Evolutionary conservation across 1,140 invertebrate species (phyloP).

Genomic region (Anoplophora glabripennis): DNA sequence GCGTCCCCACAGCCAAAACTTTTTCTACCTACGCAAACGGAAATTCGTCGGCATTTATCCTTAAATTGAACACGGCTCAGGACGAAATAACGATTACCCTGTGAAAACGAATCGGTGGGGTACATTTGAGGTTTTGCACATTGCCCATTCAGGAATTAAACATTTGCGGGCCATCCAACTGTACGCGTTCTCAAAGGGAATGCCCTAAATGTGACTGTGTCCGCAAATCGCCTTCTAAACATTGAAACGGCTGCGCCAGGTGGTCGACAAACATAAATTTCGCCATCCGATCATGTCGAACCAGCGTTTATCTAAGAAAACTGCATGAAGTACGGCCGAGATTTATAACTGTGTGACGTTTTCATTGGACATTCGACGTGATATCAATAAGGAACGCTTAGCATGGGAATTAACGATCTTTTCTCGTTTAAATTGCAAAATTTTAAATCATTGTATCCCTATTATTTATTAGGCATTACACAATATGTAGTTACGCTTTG

Average conservation of each 20-base stretch:
- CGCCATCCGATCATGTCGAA: neutral
- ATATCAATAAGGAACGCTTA: too few species aligned
- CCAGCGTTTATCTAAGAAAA: conserved; percentile 3
- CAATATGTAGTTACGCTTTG: too few species aligned
- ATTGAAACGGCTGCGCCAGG: conserved; percentile 1
- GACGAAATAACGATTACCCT: conserved; percentile 24
- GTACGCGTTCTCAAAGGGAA: neutral
- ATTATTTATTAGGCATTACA: too few species aligned
- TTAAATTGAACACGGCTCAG: conserved; percentile 14
- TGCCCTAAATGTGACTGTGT: conserved; percentile 8
- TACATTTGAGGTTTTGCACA: conserved; percentile 7
- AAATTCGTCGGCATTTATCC: conserved; percentile 20
- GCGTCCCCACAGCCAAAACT: too few species aligned
- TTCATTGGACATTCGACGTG: too few species aligned
- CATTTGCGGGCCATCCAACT: neutral
- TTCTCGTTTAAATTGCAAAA: too few species aligned
- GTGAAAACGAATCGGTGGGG: conserved; percentile 25
- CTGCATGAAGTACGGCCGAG: neutral
- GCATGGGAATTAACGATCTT: too few species aligned
- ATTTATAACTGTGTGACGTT: too few species aligned
- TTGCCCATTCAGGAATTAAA: conserved; percentile 1
- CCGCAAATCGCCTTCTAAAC: conserved; percentile 6
- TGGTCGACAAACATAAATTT: conserved; percentile 3
- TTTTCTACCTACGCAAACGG: neutral
- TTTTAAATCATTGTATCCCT: too few species aligned